These are phyloP conservation scores for Dasypus novemcinctus DNA, from an alignment of 2,113 vertebrate species.

Conservation along the genomic window DNA sequence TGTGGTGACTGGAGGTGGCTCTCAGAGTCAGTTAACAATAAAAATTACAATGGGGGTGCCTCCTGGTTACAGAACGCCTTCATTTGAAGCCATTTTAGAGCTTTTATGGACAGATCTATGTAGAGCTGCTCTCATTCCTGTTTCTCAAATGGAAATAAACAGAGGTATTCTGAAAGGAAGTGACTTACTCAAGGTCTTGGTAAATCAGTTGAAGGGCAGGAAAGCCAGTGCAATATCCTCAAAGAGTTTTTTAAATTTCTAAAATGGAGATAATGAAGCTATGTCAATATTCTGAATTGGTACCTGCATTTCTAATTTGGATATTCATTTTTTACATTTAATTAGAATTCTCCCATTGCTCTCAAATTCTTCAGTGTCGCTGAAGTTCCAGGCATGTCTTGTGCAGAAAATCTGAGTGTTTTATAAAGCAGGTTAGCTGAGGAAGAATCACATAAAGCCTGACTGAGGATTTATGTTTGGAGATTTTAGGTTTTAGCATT, in stretches of 20 bases:
- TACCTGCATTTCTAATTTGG: not conserved
- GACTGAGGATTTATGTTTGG: not conserved
- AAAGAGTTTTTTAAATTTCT: not conserved
- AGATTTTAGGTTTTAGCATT: not conserved
- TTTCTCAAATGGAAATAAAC: slow-evolving; percentile 67
- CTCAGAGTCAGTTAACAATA: slow-evolving; percentile 1
- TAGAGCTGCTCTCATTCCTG: slow-evolving; percentile 51
- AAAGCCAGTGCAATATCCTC: slow-evolving; percentile 42
- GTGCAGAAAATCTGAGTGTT: not conserved
- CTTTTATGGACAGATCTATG: slow-evolving; percentile 32
- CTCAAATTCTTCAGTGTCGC: not conserved
- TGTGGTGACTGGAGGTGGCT: not conserved
- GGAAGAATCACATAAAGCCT: slow-evolving; percentile 30
- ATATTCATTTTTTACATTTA: slow-evolving; percentile 30
- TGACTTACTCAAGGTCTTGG: slow-evolving; percentile 61
- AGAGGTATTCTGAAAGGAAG: slow-evolving; percentile 52
- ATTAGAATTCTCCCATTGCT: not conserved
- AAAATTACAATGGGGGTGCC: not conserved
- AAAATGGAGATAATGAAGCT: not conserved
- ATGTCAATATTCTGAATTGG: not conserved
- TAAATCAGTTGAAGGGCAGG: slow-evolving; percentile 53
- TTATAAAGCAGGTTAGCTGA: not conserved
- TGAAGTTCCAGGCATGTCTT: not conserved
- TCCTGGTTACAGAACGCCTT: slow-evolving; percentile 46
- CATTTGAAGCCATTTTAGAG: slow-evolving; percentile 54